These are phyloP conservation scores for Sarcophaga peregrina DNA, from an alignment of 1,140 invertebrate genomes.

Conservation along the genomic window DNA sequence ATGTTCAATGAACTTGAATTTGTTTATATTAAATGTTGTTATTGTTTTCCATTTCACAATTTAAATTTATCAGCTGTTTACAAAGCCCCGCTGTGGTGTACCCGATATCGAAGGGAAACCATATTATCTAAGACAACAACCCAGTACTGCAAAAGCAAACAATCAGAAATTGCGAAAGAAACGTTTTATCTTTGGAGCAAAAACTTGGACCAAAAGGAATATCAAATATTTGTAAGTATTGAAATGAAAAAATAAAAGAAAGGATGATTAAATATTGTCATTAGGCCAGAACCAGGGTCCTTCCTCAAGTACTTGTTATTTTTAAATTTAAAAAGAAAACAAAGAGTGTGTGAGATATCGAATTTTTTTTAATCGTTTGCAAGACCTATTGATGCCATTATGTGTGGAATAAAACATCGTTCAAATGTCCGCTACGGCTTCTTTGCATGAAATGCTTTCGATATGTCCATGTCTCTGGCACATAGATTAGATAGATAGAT, in stretches of 20 bases:
- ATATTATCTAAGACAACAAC: constrained; percentile 52
- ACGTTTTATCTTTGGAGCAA: constrained; percentile 70
- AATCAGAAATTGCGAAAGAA: constrained; percentile 56
- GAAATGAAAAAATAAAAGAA: neutral
- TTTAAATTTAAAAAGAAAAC: no score
- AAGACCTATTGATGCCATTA: no score
- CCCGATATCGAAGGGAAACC: constrained; percentile 68
- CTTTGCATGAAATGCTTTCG: no score
- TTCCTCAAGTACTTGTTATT: no score
- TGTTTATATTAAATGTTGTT: constrained; percentile 25
- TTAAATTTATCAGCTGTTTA: constrained; percentile 69
- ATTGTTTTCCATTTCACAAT: constrained; percentile 47
- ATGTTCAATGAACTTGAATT: constrained; percentile 44
- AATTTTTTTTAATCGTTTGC: no score
- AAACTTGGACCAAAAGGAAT: constrained; percentile 73
- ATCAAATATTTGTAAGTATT: constrained; percentile 72
- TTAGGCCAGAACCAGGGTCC: no score
- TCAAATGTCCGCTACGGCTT: no score
- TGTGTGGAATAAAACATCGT: no score
- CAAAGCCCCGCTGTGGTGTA: constrained; percentile 74
- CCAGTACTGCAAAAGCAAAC: constrained; percentile 47
- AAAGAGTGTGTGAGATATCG: no score
- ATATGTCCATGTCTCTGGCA: no score
- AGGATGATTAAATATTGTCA: neutral
- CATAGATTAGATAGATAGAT: no score